Evolutionary conservation across 2,113 vertebrate species (phyloP), one percentile per base, ranked within the genome.

Genomic region (Equus przewalskii): DNA sequence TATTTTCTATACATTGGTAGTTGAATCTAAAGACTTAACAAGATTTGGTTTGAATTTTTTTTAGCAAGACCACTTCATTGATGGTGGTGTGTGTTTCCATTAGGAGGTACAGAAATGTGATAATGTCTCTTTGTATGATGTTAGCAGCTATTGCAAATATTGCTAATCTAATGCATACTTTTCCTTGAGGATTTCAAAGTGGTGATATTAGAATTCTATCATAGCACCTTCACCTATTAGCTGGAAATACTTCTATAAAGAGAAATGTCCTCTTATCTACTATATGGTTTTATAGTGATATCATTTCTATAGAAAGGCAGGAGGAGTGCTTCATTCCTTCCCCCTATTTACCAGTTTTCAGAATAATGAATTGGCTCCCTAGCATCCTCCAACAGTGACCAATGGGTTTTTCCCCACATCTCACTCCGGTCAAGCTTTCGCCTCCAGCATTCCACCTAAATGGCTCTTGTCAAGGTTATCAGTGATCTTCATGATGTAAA

Each of bases 171-270:
- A 70, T 60, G 13, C 80, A 78, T 91, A 90, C 64, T 89, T 70
- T 81, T 33, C 44, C 85, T 1, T 12, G 36, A 46, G 46, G 69
- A 54, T 81, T 85, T 18, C 30, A 65, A 94, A 6, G 11, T 78
- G 54, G 18, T 76, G n/a, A 51, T 65, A 78, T 81, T 89, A 82
- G 75, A 81, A 93, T 95, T 56, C 56, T 44, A 60, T 58, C 56
- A 78, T 79, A n/a, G 28, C 41, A 82, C 84, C 86, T 89, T 96
- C 46, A 67, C 41, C 36, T 79, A 70, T 81, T 85, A 86, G 2
- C 67, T 97, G 41, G 84, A 92, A 92, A 89, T 86, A 54, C 10
- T 85, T 97, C 81, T 73, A 79, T 36, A 94, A 49, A 60, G 15
- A 94, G 75, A 79, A 97, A 69, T 62, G 36, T n/a, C 13, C 41